Evolutionary conservation across 2,888 invertebrate genomes (phyloP), one percentile per base, ranked within the genome.

Genomic region (Eurois occulta): DNA sequence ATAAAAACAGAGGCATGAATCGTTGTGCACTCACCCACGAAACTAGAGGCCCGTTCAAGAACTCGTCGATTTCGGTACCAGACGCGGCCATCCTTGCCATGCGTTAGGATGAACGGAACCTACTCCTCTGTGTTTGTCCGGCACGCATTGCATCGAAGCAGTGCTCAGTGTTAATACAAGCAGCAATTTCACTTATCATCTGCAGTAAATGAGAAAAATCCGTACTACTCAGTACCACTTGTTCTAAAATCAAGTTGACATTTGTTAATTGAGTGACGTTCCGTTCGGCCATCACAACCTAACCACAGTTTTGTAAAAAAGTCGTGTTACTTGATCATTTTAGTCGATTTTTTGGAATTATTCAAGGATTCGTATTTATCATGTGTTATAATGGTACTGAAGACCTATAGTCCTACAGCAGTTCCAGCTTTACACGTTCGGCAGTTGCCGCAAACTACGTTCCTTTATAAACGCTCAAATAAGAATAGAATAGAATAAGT

Each of bases 31-130:
- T 97, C 97, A 98, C 98, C 98, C 98, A 99, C 94, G 98, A 98
- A 91, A 98, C 98, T 88, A 99, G 97, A 91, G 98, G 98, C 92
- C 98, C 98, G 93, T 97, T 97, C 94, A 98, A 97, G 95, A 98
- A 98, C 93, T 98, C 98, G 93, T 98, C 98, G 90, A 98, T 98
- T 96, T 98, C 98, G 90, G 97, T 97, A 91, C 97, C 97, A 93
- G 98, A 97, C 90, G 97, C 97, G 90, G 97, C 97, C 97, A 97
- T 97, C 93, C 94, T 97, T 92, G 91, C 90, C 92, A 91, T 91
- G 88, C 90, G 94, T 95, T 96, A 95, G 88, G 94, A 93, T 92
- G 91, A 93, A 91, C 90, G 92, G 89, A 93, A 91, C 90, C 91
- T 93, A 91, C 89, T 93, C 88, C 93, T 93, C 85, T 91, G 92